phyloP scores from a whole-genome alignment of 2,888 invertebrate species.

The Poecilus cupreus region DNA sequence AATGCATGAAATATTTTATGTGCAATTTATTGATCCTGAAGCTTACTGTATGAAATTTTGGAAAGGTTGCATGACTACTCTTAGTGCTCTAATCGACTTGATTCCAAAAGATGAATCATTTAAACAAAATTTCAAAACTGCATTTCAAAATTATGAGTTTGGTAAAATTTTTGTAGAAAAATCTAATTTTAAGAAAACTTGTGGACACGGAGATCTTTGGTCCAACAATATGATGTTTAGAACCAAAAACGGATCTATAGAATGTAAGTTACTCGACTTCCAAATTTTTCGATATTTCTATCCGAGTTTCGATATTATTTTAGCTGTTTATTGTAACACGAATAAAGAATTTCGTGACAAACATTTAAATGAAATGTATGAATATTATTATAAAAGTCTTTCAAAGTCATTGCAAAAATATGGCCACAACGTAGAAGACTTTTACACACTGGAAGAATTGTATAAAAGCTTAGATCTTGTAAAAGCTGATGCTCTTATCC shows the following conservation, averaged over 20 bases:
- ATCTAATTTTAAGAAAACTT: neutral
- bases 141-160: no score
- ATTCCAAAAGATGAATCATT: conserved; percentile 63
- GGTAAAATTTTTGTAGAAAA: neutral
- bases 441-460: conserved; percentile 57
- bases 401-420: conserved; percentile 57
- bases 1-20: neutral
- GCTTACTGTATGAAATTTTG: conserved; percentile 50
- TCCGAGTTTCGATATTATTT: conserved; percentile 65
- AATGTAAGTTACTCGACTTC: conserved; percentile 67
- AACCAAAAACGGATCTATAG: conserved; percentile 55
- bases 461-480: neutral
- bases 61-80: conserved; percentile 63
- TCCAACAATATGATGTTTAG: no score
- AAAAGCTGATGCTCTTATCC: neutral
- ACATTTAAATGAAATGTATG: conserved; percentile 64
- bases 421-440: conserved; percentile 59
- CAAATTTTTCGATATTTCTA: conserved; percentile 67
- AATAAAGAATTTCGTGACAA: conserved; percentile 64
- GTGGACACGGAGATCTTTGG: neutral
- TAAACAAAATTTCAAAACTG: conserved; percentile 62
- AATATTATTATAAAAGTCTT: conserved; percentile 65
- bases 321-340: conserved; percentile 66
- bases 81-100: conserved; percentile 64
- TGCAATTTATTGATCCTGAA: neutral